These are phyloP conservation scores for Crenuchus spilurus DNA, from an alignment of 2,797 vertebrate genomes.

Conservation along the genomic window DNA sequence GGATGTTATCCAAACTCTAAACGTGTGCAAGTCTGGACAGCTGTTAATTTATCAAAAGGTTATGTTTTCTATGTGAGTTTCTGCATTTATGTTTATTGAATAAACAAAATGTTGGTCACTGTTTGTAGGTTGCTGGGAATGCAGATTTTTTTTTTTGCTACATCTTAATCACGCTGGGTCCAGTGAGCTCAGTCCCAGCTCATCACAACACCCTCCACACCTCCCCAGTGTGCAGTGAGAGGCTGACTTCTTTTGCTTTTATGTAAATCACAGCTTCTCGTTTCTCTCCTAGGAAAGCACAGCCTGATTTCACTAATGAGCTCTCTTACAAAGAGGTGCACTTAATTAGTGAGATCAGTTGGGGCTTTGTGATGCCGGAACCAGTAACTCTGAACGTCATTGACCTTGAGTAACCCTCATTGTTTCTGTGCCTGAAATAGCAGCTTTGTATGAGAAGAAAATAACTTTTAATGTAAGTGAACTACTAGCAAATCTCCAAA, in stretches of 20 bases:
- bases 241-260: too few relatives aligned
- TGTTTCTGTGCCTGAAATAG: too few relatives aligned
- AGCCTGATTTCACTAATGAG: neutral
- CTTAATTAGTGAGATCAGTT: neutral
- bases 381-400: neutral
- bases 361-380: neutral
- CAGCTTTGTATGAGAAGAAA: too few relatives aligned
- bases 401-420: too few relatives aligned
- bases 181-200: too few relatives aligned
- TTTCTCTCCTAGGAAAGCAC: neutral
- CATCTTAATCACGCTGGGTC: neutral
- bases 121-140: too few relatives aligned
- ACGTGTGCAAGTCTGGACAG: conserved; percentile 12
- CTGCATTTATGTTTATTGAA: conserved; percentile 54
- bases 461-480: too few relatives aligned
- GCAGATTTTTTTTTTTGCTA: neutral
- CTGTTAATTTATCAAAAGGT: conserved; percentile 40
- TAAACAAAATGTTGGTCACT: conserved; percentile 42
- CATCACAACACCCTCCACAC: too few relatives aligned
- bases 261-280: neutral
- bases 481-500: too few relatives aligned
- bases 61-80: conserved; percentile 41
- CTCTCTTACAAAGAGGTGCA: neutral
- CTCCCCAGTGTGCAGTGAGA: too few relatives aligned
- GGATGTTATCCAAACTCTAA: conserved; percentile 37